These are phyloP conservation scores for Berghia stephanieae DNA, from an alignment of 1,140 invertebrate genomes.

Conservation along the genomic window DNA sequence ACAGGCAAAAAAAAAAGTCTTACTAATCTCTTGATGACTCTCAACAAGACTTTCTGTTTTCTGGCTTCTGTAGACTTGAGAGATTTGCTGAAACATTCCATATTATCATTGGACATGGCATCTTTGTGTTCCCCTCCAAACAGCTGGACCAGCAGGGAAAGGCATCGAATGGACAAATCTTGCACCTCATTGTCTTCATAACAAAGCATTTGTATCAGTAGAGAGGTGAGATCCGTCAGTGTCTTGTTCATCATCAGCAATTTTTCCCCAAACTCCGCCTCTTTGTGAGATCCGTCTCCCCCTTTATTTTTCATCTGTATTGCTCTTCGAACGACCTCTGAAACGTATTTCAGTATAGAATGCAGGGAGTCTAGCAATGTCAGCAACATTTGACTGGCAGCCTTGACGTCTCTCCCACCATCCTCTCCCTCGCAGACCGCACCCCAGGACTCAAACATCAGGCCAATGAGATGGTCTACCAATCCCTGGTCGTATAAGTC, in stretches of 20 bases:
- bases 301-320: slow-evolving; percentile 62
- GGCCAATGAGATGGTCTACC: slow-evolving; percentile 55
- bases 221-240: slow-evolving; percentile 58
- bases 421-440: slow-evolving; percentile 53
- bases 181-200: slow-evolving; percentile 64
- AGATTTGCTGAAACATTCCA: slow-evolving; percentile 61
- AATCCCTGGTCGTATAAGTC: slow-evolving; percentile 65
- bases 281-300: slow-evolving; percentile 44
- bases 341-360: slow-evolving; percentile 61
- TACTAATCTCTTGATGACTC: slow-evolving; percentile 66
- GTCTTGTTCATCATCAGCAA: slow-evolving; percentile 63
- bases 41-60: slow-evolving; percentile 65
- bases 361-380: slow-evolving; percentile 59
- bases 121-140: slow-evolving; percentile 65
- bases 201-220: slow-evolving; percentile 60
- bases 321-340: slow-evolving; percentile 64
- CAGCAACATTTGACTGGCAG: slow-evolving; percentile 50
- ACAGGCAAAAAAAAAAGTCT: slow-evolving; percentile 21
- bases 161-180: slow-evolving; percentile 59
- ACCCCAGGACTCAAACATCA: slow-evolving; percentile 56
- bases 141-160: slow-evolving; percentile 64
- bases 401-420: slow-evolving; percentile 47
- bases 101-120: slow-evolving; percentile 58
- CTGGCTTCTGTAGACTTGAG: slow-evolving; percentile 59
- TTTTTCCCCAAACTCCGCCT: slow-evolving; percentile 63